Evolutionary conservation across 2,113 vertebrate genomes (phyloP), one percentile per base, ranked within the genome.

Genomic region (Poecilia latipinna): DNA sequence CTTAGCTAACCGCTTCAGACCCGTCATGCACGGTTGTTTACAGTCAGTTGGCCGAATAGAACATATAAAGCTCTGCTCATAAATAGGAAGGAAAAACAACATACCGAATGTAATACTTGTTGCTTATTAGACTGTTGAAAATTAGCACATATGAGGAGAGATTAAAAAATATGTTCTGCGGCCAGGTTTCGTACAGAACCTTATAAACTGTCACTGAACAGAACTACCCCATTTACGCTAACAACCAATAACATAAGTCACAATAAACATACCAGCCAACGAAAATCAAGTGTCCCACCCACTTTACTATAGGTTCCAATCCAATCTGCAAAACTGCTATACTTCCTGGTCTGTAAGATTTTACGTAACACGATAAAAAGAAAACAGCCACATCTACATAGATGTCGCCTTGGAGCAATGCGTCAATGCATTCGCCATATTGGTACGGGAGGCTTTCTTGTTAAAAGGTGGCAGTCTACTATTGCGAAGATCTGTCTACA

Each of bases 1-100:
- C 39, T n/a, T 17, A 63, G 78, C 86, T 88, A 77, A 61, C 35
- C 66, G n/a, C 75, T n/a, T 65, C 66, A 69, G 78, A 72, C 39
- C 42, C 24, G 57, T 61, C 28, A 69, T 57, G 29, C 42, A 31
- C 22, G 10, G 8, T 39, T 57, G 13, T 69, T 71, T 15, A 32
- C 19, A 3, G 8, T n/a, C 28, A 10, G 29, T 15, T 5, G 12
- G n/a, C 29, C 67, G 0, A 12, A 28, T 15, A 12, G 8, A 5
- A 10, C 22, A 8, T 26, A 4, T 3, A 61, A 3, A 6, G 1
- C 24, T 17, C 24, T 17, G 7, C 37, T 24, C 1, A 12, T 51
- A 15, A 62, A 28, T 24, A 37, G 11, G 0, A 29, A 51, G 22
- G 26, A 12, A 37, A 35, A 24, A 11, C 8, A 10, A 12, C 19